Percentiles rank a stretch among this genome's conserved stretches.
phyloP scores from a whole-genome alignment of 2,888 invertebrate genomes.

The Drosophila paramelanica region DNA sequence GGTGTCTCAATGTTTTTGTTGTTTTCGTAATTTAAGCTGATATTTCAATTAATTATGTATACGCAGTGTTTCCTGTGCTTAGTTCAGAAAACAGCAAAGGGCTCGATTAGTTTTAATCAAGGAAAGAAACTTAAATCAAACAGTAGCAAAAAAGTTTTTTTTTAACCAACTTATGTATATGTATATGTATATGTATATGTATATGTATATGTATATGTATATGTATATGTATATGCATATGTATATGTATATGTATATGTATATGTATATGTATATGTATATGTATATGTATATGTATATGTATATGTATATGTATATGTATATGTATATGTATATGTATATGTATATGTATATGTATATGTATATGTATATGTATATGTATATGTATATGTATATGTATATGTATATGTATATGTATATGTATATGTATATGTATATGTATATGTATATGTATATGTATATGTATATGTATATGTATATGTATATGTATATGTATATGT shows the following conservation, averaged over 20 bases:
- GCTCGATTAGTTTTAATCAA: constrained; percentile 47
- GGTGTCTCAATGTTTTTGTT: constrained; percentile 61
- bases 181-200: too few species aligned
- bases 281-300: too few species aligned
- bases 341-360: background rate
- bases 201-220: too few species aligned
- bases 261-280: too few species aligned
- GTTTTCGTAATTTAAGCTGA: constrained; percentile 59
- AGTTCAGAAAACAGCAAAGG: constrained; percentile 31
- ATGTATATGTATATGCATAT: too few species aligned
- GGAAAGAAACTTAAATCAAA: constrained; percentile 15
- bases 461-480: constrained; percentile 4
- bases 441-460: constrained; percentile 2
- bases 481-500: constrained; percentile 7
- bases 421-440: constrained; percentile 9
- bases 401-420: constrained; percentile 5
- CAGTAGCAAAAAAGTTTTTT: constrained; percentile 4
- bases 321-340: constrained; percentile 9
- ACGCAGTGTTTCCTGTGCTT: constrained; percentile 25
- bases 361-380: constrained; percentile 1
- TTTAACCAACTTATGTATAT: background rate
- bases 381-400: constrained; percentile 1
- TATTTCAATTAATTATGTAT: constrained; percentile 45
- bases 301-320: constrained; percentile 2
- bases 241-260: too few species aligned